A percentile compares a stretch with the other conserved stretches of the same genome.
Conservation (phyloP, 2,888 invertebrate species). For the Lymantria dispar region DNA sequence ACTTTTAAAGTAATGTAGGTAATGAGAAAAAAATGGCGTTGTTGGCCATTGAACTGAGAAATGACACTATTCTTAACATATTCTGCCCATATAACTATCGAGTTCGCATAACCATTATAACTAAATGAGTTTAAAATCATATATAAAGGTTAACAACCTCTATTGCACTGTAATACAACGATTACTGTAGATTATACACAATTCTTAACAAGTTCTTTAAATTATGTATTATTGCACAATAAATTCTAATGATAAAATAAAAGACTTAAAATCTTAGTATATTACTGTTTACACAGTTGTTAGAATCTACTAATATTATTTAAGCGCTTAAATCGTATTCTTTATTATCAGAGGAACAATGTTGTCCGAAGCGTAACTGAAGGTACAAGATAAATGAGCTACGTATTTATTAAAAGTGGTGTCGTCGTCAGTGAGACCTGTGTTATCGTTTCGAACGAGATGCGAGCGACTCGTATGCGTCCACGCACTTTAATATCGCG, state of each 20-base stretch:
- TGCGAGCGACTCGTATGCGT: slow-evolving; percentile 63
- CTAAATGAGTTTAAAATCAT: no score
- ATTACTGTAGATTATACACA: no score
- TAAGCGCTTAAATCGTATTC: slow-evolving; percentile 24
- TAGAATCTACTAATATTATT: slow-evolving; percentile 27
- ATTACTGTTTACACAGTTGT: slow-evolving; percentile 17
- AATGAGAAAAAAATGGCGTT: no score
- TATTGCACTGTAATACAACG: no score
- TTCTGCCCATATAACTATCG: no score
- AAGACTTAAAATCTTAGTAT: background rate
- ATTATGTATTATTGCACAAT: background rate
- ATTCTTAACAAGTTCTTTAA: no score
- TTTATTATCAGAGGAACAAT: slow-evolving; percentile 38
- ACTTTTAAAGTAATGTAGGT: no score
- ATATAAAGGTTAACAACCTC: no score
- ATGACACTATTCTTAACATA: no score
- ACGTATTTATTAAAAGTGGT: slow-evolving; percentile 71
- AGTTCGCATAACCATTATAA: no score
- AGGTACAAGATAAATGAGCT: slow-evolving; percentile 69
- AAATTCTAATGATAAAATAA: slow-evolving; percentile 1
- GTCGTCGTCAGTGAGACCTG: slow-evolving; percentile 63
- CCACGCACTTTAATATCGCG: slow-evolving; percentile 63
- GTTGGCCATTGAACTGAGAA: no score
- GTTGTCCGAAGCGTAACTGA: slow-evolving; percentile 54
- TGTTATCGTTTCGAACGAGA: slow-evolving; percentile 72